Percentiles rank a stretch among this genome's conserved stretches.
Conservation (phyloP, 2,888 invertebrate species). For the Drosophila infuscata region DNA sequence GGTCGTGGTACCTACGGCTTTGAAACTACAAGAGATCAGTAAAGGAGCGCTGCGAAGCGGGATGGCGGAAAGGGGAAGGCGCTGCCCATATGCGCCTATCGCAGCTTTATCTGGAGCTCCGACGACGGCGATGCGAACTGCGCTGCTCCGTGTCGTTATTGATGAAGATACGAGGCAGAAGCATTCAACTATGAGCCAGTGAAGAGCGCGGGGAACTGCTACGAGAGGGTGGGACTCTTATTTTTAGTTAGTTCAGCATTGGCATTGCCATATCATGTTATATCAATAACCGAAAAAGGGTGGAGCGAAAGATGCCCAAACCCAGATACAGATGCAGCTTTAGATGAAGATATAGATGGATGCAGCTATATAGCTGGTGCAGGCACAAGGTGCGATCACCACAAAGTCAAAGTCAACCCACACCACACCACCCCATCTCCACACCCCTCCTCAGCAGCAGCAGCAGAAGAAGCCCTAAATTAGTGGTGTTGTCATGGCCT, state of each 20-base stretch:
- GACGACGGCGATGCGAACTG: constrained; percentile 54
- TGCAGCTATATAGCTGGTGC: constrained; percentile 8
- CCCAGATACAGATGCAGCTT: constrained; percentile 20
- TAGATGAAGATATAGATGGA: constrained; percentile 28
- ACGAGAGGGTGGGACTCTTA: background rate
- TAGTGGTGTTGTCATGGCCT: constrained; percentile 14
- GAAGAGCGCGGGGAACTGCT: constrained; percentile 44
- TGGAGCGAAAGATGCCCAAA: constrained; percentile 75
- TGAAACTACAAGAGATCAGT: constrained; percentile 22
- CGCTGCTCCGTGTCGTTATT: constrained; percentile 71
- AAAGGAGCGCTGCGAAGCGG: constrained; percentile 32
- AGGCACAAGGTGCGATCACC: constrained; percentile 28
- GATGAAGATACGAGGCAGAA: constrained; percentile 75
- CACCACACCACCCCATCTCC: constrained; percentile 1
- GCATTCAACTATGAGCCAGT: constrained; percentile 44
- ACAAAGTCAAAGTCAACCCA: constrained; percentile 17
- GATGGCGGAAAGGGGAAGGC: constrained; percentile 12
- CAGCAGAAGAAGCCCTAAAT: constrained; percentile 36
- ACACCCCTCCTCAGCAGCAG: background rate
- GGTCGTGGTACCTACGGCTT: constrained; percentile 39
- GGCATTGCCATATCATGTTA: constrained; percentile 80
- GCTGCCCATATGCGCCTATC: constrained; percentile 80
- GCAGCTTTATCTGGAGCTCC: constrained; percentile 53
- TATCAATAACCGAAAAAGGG: constrained; percentile 85
- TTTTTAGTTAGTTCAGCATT: constrained; percentile 11